Percentiles rank a stretch among this genome's conserved stretches.
Conservation (phyloP, 2,113 vertebrate species). For the Sphyrna mokarran region DNA sequence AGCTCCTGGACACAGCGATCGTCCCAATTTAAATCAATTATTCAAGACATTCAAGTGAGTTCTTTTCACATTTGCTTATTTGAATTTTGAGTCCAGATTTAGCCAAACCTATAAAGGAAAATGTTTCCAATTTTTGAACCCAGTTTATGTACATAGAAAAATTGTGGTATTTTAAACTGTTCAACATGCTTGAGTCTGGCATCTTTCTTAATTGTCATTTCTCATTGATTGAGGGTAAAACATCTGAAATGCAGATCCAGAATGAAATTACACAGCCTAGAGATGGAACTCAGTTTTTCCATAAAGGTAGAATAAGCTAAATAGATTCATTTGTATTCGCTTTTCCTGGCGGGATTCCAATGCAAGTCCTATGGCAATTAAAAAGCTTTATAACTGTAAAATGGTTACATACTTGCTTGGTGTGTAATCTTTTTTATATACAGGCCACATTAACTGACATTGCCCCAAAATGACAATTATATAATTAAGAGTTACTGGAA, state of each 20-base stretch:
- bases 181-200: background rate
- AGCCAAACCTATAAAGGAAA: background rate
- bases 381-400: background rate
- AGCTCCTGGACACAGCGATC: slow-evolving; percentile 84
- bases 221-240: background rate
- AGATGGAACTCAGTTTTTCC: background rate
- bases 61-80: background rate
- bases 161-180: background rate
- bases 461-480: background rate
- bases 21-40: slow-evolving; percentile 72
- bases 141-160: background rate
- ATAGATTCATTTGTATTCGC: background rate
- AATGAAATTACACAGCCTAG: background rate
- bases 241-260: background rate
- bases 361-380: background rate
- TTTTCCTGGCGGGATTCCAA: background rate
- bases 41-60: slow-evolving; percentile 81
- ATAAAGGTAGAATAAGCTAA: background rate
- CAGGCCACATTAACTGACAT: background rate
- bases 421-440: background rate
- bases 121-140: background rate
- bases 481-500: background rate
- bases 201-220: background rate
- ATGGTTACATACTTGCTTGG: background rate
- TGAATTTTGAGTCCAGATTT: background rate